A percentile compares a stretch with the other conserved stretches of the same genome.
These are phyloP conservation scores for Podarcis raffonei DNA, from an alignment of 2,113 vertebrate genomes.

Conservation along the genomic window DNA sequence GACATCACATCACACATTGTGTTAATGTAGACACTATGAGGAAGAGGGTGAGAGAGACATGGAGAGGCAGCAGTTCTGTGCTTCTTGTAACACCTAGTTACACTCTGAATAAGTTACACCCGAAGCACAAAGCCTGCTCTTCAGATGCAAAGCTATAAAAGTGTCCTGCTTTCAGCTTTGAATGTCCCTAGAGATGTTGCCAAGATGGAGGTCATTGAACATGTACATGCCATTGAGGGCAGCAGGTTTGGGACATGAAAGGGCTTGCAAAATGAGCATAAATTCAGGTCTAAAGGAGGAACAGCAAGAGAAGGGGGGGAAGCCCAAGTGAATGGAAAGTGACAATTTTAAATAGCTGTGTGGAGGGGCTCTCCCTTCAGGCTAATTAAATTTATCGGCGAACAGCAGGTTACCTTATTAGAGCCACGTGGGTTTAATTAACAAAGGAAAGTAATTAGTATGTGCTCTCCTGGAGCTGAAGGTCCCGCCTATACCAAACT, in stretches of 20 bases:
- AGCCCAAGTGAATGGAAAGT: constrained; percentile 68
- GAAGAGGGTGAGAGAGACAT: not conserved
- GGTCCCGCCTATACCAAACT: constrained; percentile 57
- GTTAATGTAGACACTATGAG: not conserved
- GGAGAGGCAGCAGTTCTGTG: not conserved
- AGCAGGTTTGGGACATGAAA: constrained; percentile 21
- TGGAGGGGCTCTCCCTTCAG: constrained; percentile 78
- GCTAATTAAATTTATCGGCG: constrained; percentile 82
- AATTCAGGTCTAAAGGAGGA: constrained; percentile 9
- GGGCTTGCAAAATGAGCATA: constrained; percentile 27
- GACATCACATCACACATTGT: not conserved
- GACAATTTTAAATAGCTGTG: constrained; percentile 80
- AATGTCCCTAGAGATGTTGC: constrained; percentile 1
- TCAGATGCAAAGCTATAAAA: constrained; percentile 3
- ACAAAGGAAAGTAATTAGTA: constrained; percentile 79
- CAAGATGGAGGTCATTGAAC: constrained; percentile 19
- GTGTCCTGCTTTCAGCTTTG: not conserved
- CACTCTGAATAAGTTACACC: not conserved
- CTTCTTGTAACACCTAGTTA: not conserved
- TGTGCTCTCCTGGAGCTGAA: constrained; percentile 46
- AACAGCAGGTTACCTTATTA: constrained; percentile 84
- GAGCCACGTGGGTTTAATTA: constrained; percentile 78
- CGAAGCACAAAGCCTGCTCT: not conserved
- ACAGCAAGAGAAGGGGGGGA: constrained; percentile 25
- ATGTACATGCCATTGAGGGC: not conserved